These are phyloP conservation scores for Dryobotodes eremita DNA, from an alignment of 2,888 invertebrate genomes.

Conservation along the genomic window DNA sequence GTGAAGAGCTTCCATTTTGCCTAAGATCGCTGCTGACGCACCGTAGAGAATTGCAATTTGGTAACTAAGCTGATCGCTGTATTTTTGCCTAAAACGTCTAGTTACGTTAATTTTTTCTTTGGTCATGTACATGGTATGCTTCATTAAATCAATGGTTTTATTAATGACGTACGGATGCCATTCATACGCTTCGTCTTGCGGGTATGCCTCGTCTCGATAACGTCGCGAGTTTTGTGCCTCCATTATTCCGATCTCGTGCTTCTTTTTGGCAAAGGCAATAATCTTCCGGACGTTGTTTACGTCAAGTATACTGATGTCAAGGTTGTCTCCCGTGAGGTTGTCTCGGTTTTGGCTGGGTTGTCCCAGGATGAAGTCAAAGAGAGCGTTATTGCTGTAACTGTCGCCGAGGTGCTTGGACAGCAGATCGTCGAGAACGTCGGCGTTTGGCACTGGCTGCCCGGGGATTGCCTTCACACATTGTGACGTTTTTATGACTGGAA, in stretches of 20 bases:
- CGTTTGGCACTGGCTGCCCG: constrained; percentile 43
- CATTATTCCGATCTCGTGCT: not conserved
- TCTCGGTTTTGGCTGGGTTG: not conserved
- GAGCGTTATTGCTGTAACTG: constrained; percentile 26
- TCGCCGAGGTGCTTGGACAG: constrained; percentile 37
- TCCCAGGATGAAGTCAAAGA: constrained; percentile 47
- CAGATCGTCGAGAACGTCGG: constrained; percentile 33
- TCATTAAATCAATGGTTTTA: constrained; percentile 68
- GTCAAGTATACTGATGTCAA: constrained; percentile 48
- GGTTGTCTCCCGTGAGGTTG: constrained; percentile 16
- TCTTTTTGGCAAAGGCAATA: constrained; percentile 30
- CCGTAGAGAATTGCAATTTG: constrained; percentile 71
- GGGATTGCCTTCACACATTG: constrained; percentile 9
- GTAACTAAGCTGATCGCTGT: constrained; percentile 41
- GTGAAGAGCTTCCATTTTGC: constrained; percentile 70
- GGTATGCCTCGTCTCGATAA: rapidly evolving
- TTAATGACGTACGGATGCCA: constrained; percentile 24
- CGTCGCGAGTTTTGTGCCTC: not conserved
- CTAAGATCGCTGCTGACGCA: constrained; percentile 63
- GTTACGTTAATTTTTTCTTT: constrained; percentile 68
- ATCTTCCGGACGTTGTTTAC: constrained; percentile 34
- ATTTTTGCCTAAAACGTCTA: constrained; percentile 56
- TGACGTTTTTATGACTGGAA: constrained; percentile 37
- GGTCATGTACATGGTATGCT: constrained; percentile 71
- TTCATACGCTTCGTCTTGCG: rapidly evolving